These are phyloP conservation scores for Pelodytes ibericus DNA, from an alignment of 2,797 vertebrate genomes.

Conservation along the genomic window DNA sequence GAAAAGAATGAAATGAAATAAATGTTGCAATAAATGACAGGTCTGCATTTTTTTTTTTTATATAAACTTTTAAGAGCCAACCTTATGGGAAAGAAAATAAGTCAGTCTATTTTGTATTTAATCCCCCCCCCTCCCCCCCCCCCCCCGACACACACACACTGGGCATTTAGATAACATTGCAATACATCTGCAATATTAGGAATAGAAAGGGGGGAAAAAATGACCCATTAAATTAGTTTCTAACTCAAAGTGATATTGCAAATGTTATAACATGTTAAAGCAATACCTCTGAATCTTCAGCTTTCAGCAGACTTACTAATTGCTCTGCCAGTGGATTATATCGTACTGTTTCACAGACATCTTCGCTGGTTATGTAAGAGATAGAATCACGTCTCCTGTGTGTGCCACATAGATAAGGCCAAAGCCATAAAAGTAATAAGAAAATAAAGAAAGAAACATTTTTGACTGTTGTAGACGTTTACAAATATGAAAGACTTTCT, in stretches of 20 bases:
- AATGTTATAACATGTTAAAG: slow-evolving; percentile 41
- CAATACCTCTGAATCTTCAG: not conserved
- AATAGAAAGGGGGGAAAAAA: no score
- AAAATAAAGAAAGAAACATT: slow-evolving; percentile 6
- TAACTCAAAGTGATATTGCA: slow-evolving; percentile 43
- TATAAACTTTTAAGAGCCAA: no score
- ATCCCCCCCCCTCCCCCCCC: no score
- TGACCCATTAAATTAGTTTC: slow-evolving; percentile 24
- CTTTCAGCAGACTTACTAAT: slow-evolving; percentile 29
- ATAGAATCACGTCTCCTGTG: slow-evolving; percentile 44
- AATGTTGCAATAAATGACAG: no score
- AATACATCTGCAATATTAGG: no score
- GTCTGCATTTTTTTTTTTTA: no score
- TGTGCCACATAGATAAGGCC: slow-evolving; percentile 53
- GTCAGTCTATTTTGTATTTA: no score
- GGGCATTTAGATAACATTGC: no score
- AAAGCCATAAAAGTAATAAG: slow-evolving; percentile 41
- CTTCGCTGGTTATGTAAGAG: slow-evolving; percentile 24
- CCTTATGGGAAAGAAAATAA: no score
- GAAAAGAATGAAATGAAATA: no score
- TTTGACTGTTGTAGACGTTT: slow-evolving; percentile 41
- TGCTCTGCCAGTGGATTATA: slow-evolving; percentile 23
- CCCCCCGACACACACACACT: no score
- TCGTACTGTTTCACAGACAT: slow-evolving; percentile 1
- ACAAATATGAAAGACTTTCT: slow-evolving; percentile 44